Conservation (phyloP, 2,797 vertebrate species). For the Helicolenus hilgendorfi region DNA sequence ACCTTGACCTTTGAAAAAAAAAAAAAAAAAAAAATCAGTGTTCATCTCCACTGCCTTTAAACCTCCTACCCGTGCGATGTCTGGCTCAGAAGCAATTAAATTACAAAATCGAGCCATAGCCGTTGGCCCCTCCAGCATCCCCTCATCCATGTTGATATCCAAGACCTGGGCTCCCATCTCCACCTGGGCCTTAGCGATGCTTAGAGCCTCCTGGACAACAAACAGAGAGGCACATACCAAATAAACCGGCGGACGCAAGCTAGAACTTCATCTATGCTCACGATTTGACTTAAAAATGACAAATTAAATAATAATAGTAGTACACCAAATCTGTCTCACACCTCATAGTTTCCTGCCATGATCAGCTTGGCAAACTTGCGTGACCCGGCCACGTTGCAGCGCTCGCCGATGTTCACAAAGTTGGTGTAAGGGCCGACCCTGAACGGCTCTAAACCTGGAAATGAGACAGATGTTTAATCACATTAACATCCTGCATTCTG, state of each 20-base stretch:
- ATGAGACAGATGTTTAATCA: conserved; percentile 51
- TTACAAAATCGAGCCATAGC: conserved; percentile 97
- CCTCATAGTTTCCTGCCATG: conserved; percentile 96
- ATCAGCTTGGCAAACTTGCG: conserved; percentile 96
- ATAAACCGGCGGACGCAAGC: neutral
- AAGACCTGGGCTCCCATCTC: conserved; percentile 98
- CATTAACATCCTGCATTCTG: neutral
- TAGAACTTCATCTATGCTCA: neutral
- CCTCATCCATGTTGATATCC: conserved; percentile 99
- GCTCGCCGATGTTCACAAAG: conserved; percentile 98
- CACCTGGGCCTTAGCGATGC: conserved; percentile 95
- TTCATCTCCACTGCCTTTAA: neutral
- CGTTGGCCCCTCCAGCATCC: conserved; percentile 94
- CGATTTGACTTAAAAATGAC: neutral
- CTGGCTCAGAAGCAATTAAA: conserved; percentile 95
- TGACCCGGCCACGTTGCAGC: conserved; percentile 98
- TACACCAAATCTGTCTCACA: conserved; percentile 81
- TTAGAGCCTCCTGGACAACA: conserved; percentile 92
- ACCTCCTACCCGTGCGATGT: conserved; percentile 93
- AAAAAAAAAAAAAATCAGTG: no score
- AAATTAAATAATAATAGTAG: rapidly evolving
- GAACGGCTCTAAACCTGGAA: conserved; percentile 95
- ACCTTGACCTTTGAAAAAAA: no score
- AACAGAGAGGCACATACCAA: neutral
- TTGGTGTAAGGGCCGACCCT: conserved; percentile 96